Evolutionary conservation across 2,113 vertebrate species (phyloP).

Genomic region (Desmodus rotundus): DNA sequence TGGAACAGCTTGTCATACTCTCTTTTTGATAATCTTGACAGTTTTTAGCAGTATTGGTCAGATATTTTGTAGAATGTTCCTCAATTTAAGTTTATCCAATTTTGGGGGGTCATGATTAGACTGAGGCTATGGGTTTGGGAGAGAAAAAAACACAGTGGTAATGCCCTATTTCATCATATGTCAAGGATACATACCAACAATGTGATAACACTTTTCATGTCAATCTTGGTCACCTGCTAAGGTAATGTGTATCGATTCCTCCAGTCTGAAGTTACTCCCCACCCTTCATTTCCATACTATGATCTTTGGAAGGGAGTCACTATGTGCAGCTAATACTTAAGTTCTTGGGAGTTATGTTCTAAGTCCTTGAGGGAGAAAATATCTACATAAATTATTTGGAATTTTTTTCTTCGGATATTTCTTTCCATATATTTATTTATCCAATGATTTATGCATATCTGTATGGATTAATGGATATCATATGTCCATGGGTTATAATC

Average conservation of each 20-base stretch:
- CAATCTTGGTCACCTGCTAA: neutral
- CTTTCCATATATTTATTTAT: neutral
- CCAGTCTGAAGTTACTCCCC: neutral
- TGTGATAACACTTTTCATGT: neutral
- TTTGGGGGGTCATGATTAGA: neutral
- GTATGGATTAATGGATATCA: neutral
- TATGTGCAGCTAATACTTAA: neutral
- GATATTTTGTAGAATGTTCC: neutral
- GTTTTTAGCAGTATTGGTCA: neutral
- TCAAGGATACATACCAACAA: neutral
- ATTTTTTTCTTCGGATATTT: neutral
- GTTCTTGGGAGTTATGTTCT: neutral
- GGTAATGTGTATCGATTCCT: neutral
- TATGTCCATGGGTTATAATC: neutral
- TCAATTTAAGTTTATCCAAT: neutral
- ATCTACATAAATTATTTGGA: neutral
- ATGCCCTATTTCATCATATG: neutral
- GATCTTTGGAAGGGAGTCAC: neutral
- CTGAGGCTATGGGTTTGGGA: neutral
- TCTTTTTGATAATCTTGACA: neutral
- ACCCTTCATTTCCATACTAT: neutral
- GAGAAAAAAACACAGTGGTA: neutral
- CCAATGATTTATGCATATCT: neutral
- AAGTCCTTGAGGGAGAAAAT: neutral
- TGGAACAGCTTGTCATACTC: neutral